These are phyloP conservation scores for Chiroxiphia lanceolata DNA, from an alignment of 2,797 vertebrate species.

Conservation along the genomic window DNA sequence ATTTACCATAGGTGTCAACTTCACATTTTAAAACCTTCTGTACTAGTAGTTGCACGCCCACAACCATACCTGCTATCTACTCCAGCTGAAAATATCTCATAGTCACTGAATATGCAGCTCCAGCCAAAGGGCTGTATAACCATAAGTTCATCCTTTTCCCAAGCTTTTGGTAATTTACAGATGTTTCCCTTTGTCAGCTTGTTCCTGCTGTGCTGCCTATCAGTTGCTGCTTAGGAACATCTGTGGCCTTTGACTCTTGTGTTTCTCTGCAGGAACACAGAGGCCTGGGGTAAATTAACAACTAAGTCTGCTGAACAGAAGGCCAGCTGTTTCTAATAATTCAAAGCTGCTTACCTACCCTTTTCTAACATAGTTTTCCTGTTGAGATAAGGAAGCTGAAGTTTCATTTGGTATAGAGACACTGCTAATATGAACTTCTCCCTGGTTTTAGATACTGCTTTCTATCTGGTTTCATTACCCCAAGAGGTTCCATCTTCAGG, in stretches of 20 bases:
- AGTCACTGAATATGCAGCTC: not conserved
- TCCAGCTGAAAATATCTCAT: not conserved
- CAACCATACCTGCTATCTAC: not conserved
- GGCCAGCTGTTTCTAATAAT: not conserved
- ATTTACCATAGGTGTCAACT: not conserved
- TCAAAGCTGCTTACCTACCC: not conserved
- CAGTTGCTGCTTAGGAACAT: not conserved
- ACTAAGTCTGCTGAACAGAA: not conserved
- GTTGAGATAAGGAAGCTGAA: not conserved
- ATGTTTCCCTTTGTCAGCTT: not conserved
- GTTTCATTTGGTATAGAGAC: not conserved
- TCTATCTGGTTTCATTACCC: not conserved
- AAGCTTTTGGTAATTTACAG: not conserved
- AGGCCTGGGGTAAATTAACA: not conserved
- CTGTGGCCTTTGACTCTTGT: not conserved
- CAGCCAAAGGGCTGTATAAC: not conserved
- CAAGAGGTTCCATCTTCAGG: not conserved
- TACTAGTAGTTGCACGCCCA: not conserved
- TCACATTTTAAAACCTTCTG: not conserved
- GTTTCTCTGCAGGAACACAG: not conserved
- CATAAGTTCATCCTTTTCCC: not conserved
- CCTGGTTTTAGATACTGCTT: not conserved
- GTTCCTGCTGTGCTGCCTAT: not conserved
- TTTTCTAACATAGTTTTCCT: not conserved
- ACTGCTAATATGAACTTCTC: not conserved